phyloP scores from a whole-genome alignment of 2,888 invertebrate genomes.

The Odontothrips loti region DNA sequence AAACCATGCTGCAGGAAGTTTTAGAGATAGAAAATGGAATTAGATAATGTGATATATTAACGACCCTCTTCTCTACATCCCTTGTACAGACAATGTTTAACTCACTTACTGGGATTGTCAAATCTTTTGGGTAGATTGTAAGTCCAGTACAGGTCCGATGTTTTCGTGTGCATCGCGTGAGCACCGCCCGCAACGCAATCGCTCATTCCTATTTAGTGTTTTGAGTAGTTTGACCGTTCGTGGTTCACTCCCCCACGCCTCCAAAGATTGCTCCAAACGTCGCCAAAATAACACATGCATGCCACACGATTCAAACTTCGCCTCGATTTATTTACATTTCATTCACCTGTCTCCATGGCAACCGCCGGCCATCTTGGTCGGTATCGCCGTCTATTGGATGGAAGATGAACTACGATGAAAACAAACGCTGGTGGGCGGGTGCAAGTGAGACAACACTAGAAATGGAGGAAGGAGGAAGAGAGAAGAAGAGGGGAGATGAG shows the following conservation, averaged over 20 bases:
- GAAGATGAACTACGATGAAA: not conserved
- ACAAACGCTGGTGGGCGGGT: too few relatives aligned
- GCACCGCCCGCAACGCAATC: not conserved
- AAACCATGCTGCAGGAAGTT: not conserved
- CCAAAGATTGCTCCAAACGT: not conserved
- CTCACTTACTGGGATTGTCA: constrained; percentile 4
- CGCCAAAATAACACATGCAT: not conserved
- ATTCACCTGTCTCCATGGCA: not conserved
- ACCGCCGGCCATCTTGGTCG: not conserved
- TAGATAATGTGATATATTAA: too few relatives aligned
- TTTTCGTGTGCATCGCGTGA: not conserved
- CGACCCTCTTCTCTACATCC: too few relatives aligned
- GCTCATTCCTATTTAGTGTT: not conserved
- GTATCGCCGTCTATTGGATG: not conserved
- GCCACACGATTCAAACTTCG: not conserved
- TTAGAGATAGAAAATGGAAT: not conserved
- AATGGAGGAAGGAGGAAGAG: too few relatives aligned
- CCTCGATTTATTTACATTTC: not conserved
- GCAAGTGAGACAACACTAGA: too few relatives aligned
- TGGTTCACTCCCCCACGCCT: not conserved
- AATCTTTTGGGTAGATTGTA: constrained; percentile 14
- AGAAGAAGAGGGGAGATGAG: not conserved
- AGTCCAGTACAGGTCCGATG: constrained; percentile 2
- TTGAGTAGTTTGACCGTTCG: too few relatives aligned
- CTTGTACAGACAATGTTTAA: too few relatives aligned